Percentiles rank a stretch among this genome's conserved stretches.
Conservation (phyloP, 2,888 invertebrate species). For the Hanleya hanleyi region DNA sequence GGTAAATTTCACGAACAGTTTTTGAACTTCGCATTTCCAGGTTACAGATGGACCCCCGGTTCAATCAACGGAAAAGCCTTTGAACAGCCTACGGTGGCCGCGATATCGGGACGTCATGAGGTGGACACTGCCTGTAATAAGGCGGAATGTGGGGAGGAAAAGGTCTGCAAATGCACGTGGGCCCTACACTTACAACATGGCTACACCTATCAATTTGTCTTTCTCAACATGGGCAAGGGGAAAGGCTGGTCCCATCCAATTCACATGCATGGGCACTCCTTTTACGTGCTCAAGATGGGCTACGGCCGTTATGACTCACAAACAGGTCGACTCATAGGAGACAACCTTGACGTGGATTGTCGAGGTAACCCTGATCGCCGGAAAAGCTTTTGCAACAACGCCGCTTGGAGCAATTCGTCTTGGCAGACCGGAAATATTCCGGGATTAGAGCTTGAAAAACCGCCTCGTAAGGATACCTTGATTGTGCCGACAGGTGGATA, state of each 20-base stretch:
- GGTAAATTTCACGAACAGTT: not conserved
- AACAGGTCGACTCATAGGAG: constrained; percentile 29
- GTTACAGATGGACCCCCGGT: constrained; percentile 8
- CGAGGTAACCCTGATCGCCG: constrained; percentile 35
- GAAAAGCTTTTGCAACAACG: constrained; percentile 55
- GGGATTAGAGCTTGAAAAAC: constrained; percentile 48
- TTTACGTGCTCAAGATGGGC: constrained; percentile 22
- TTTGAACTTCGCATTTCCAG: not conserved
- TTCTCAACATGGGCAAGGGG: constrained; percentile 11
- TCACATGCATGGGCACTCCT: constrained; percentile 27
- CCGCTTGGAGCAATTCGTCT: constrained; percentile 51
- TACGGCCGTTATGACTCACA: not conserved
- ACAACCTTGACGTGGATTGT: constrained; percentile 50
- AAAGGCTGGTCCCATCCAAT: constrained; percentile 19
- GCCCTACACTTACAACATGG: not conserved
- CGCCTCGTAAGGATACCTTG: constrained; percentile 65
- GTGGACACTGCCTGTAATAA: not conserved
- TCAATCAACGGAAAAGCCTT: constrained; percentile 20
- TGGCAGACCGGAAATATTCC: constrained; percentile 57
- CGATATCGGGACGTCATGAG: not conserved
- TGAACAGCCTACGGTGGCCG: not conserved
- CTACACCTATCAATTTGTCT: constrained; percentile 8
- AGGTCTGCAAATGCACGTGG: constrained; percentile 12
- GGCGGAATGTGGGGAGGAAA: not conserved
- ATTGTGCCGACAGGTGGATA: constrained; percentile 68